phyloP scores from a whole-genome alignment of 1,140 invertebrate genomes.

The Mamestra configurata region DNA sequence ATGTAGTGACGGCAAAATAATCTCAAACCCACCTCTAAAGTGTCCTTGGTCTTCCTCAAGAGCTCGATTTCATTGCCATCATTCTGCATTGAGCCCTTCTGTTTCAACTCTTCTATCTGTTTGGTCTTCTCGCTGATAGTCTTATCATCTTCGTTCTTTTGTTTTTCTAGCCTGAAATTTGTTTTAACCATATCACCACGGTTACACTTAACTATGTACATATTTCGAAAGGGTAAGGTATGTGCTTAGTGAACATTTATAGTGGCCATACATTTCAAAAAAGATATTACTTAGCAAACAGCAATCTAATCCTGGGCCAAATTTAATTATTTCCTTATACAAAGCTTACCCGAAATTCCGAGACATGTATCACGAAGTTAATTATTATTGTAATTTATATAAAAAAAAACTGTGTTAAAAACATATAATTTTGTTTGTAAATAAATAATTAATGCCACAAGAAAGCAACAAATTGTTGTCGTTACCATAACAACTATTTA shows the following conservation, averaged over 20 bases:
- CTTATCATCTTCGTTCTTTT: constrained; percentile 67
- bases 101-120: constrained; percentile 63
- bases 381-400: not conserved
- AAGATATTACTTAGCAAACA: too few relatives aligned
- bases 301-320: too few relatives aligned
- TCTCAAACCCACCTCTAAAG: constrained; percentile 65
- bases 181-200: too few relatives aligned
- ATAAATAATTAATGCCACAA: too few relatives aligned
- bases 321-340: too few relatives aligned
- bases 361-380: not conserved
- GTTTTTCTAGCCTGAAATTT: constrained; percentile 70
- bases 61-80: constrained; percentile 62
- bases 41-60: constrained; percentile 61
- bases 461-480: not conserved
- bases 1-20: not conserved
- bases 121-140: constrained; percentile 63
- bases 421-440: not conserved
- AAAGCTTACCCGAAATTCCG: not conserved
- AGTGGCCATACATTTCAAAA: too few relatives aligned
- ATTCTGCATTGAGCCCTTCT: constrained; percentile 56
- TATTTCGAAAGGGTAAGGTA: too few relatives aligned
- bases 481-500: not conserved
- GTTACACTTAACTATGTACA: too few relatives aligned
- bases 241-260: too few relatives aligned
- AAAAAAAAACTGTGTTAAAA: not conserved